A percentile compares a stretch with the other conserved stretches of the same genome.
Evolutionary conservation across 2,888 invertebrate genomes (phyloP).

Genomic region (Sipha maydis): DNA sequence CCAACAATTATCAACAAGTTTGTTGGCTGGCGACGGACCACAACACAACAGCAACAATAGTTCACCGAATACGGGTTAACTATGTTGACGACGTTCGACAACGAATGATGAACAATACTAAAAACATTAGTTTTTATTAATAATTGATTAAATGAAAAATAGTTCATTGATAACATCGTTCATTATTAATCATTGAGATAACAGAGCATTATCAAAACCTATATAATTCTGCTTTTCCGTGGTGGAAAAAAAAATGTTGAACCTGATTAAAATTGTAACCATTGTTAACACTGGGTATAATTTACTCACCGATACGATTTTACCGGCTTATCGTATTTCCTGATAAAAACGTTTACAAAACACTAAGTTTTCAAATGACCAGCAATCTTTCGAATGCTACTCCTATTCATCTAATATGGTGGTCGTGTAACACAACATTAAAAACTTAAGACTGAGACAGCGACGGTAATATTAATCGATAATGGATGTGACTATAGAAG

Average conservation of each 20-base stretch:
- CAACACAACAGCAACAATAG: background rate
- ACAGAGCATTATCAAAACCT: background rate
- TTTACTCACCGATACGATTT: background rate
- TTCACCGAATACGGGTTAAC: background rate
- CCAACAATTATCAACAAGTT: background rate
- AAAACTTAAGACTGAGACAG: background rate
- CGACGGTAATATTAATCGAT: background rate
- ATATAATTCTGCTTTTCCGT: no score
- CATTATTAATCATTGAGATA: background rate
- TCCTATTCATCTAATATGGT: no score
- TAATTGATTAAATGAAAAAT: conserved; percentile 47
- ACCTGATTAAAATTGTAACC: background rate
- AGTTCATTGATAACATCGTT: conserved; percentile 14
- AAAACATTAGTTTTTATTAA: conserved; percentile 23
- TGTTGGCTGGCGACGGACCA: background rate
- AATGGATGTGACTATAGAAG: conserved; percentile 41
- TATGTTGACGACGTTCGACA: background rate
- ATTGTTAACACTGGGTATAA: background rate
- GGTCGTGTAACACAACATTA: no score
- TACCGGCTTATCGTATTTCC: background rate
- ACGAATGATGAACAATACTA: background rate
- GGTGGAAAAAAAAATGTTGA: background rate
- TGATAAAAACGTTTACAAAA: conserved; percentile 11
- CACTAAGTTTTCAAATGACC: background rate
- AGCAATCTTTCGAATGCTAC: background rate